Evolutionary conservation across 2,797 vertebrate genomes (phyloP).

Genomic region (Erpetoichthys calabaricus): DNA sequence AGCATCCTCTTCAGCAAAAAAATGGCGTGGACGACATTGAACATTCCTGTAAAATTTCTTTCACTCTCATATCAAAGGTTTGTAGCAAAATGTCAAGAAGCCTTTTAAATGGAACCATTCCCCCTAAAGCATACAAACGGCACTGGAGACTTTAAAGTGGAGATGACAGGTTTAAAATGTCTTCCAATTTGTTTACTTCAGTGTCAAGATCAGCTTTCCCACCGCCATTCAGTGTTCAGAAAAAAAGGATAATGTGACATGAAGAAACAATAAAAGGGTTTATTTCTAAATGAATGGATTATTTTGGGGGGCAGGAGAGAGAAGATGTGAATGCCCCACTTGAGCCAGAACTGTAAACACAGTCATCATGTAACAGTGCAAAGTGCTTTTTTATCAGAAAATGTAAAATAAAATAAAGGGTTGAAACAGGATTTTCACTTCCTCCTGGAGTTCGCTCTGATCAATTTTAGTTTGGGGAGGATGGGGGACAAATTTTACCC

Average conservation of each 20-base stretch:
- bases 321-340: constrained; percentile 20
- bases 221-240: constrained; percentile 31
- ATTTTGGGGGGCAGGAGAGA: not conserved
- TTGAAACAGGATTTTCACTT: not conserved
- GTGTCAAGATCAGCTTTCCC: constrained; percentile 42
- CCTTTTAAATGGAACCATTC: too few relatives aligned
- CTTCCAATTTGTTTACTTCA: not conserved
- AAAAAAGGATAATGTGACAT: constrained; percentile 34
- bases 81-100: too few relatives aligned
- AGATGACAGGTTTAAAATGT: constrained; percentile 3
- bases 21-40: too few relatives aligned
- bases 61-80: too few relatives aligned
- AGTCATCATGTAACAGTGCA: not conserved
- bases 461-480: too few relatives aligned
- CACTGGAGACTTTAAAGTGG: constrained; percentile 3
- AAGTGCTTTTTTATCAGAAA: not conserved
- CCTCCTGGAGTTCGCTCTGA: too few relatives aligned
- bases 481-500: too few relatives aligned
- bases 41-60: too few relatives aligned
- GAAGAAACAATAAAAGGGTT: constrained; percentile 34
- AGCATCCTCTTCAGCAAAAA: too few relatives aligned
- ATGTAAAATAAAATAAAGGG: not conserved
- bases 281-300: constrained; percentile 39
- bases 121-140: too few relatives aligned
- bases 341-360: constrained; percentile 25